Evolutionary conservation across 1,140 invertebrate species (phyloP).

Genomic region (Onthophagus taurus): DNA sequence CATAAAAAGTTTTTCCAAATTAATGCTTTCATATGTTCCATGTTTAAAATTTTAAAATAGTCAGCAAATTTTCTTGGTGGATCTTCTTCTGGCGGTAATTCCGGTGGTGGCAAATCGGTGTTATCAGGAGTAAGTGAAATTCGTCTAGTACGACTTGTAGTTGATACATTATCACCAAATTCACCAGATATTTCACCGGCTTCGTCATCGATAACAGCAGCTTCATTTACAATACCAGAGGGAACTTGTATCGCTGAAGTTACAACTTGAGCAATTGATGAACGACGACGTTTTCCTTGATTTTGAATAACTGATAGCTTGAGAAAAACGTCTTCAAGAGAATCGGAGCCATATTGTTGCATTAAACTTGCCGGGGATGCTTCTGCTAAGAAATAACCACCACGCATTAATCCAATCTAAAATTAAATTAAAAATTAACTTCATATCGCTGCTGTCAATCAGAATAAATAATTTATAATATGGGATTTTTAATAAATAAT

Average conservation of each 20-base stretch:
- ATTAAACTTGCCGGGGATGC: conserved; percentile 75
- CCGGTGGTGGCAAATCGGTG: conserved; percentile 32
- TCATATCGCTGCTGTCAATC: background rate
- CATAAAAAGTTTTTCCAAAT: conserved; percentile 87
- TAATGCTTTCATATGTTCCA: conserved; percentile 68
- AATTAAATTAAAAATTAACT: conserved; percentile 20
- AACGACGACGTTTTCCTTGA: conserved; percentile 63
- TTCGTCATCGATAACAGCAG: conserved; percentile 53
- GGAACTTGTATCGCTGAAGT: conserved; percentile 50
- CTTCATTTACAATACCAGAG: conserved; percentile 41
- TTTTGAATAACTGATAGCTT: conserved; percentile 80
- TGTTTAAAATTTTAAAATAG: conserved; percentile 54
- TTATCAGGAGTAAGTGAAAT: conserved; percentile 28
- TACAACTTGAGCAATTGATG: conserved; percentile 66
- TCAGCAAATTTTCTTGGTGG: conserved; percentile 42
- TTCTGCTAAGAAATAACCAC: conserved; percentile 42
- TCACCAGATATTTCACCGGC: conserved; percentile 71
- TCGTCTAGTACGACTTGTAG: conserved; percentile 49
- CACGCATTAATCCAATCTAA: conserved; percentile 58
- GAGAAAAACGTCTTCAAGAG: conserved; percentile 86
- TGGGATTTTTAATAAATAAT: too few relatives aligned
- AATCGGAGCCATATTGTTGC: conserved; percentile 63
- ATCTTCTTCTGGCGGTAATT: conserved; percentile 48
- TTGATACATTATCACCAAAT: conserved; percentile 73
- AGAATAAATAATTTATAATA: background rate